phyloP scores from a whole-genome alignment of 1,140 invertebrate genomes.

The Cydia amplana region DNA sequence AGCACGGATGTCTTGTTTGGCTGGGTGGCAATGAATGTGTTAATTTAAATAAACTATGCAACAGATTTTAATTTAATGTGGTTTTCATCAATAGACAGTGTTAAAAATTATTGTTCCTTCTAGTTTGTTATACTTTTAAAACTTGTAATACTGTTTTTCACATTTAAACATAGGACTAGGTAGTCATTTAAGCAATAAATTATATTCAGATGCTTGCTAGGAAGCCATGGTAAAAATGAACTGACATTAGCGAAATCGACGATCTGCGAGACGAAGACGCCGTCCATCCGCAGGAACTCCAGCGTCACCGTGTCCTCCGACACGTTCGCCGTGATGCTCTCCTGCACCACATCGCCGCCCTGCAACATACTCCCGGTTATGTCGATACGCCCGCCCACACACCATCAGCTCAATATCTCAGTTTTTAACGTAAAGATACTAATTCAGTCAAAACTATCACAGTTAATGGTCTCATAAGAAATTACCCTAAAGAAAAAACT shows the following conservation, averaged over 20 bases:
- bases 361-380: slow-evolving; percentile 67
- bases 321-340: slow-evolving; percentile 94
- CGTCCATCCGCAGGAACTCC: slow-evolving; percentile 94
- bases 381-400: background rate
- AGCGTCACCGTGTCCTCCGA: slow-evolving; percentile 92
- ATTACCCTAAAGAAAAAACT: background rate
- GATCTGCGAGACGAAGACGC: slow-evolving; percentile 93
- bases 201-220: too few species aligned
- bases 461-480: background rate
- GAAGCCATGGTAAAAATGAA: slow-evolving; percentile 42
- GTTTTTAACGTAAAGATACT: slow-evolving; percentile 21
- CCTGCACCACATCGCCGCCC: slow-evolving; percentile 95
- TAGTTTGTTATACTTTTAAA: too few species aligned
- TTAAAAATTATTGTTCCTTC: too few species aligned
- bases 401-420: background rate
- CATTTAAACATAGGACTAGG: too few species aligned
- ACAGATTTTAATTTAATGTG: too few species aligned
- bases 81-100: too few species aligned
- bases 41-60: too few species aligned
- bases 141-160: too few species aligned
- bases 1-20: too few species aligned
- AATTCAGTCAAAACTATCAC: slow-evolving; percentile 1
- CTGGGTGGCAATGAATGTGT: too few species aligned
- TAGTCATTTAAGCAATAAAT: too few species aligned
- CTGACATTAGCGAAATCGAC: slow-evolving; percentile 96